Conservation (phyloP, 1,140 invertebrate genomes). For the Hypsibius dujardini region DNA sequence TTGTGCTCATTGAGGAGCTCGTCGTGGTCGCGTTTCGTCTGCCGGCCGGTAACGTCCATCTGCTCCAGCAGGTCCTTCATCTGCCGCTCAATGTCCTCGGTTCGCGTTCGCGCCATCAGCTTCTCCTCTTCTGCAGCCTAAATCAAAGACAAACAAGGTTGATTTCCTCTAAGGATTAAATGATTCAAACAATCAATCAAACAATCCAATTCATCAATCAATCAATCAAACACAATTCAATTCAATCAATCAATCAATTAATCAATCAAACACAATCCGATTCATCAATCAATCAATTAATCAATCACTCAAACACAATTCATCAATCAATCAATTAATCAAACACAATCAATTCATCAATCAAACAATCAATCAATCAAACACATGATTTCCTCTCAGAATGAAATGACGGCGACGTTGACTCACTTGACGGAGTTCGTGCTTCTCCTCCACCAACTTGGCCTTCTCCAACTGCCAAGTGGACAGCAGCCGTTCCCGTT, state of each 20-base stretch:
- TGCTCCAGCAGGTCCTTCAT: constrained; percentile 15
- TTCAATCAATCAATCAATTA: too few species aligned
- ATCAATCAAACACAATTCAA: too few species aligned
- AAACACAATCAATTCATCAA: too few species aligned
- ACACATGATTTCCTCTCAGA: too few species aligned
- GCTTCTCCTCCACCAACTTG: not conserved
- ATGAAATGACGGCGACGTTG: too few species aligned
- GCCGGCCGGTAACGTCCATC: not conserved
- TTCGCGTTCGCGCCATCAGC: constrained; percentile 22
- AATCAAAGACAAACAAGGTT: not conserved
- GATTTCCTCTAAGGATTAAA: not conserved
- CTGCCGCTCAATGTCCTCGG: not conserved
- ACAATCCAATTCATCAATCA: too few species aligned
- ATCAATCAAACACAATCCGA: too few species aligned
- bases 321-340: too few species aligned
- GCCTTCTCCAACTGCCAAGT: not conserved
- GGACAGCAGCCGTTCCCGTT: not conserved
- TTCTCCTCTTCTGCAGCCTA: constrained; percentile 17
- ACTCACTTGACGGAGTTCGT: not conserved
- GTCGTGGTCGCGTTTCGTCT: constrained; percentile 21
- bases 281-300: too few species aligned
- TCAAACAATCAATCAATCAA: too few species aligned
- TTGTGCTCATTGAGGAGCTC: constrained; percentile 23
- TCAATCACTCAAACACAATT: too few species aligned
- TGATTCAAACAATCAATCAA: too few species aligned